phyloP scores from a whole-genome alignment of 2,797 vertebrate genomes.

The Sebastes umbrosus region DNA sequence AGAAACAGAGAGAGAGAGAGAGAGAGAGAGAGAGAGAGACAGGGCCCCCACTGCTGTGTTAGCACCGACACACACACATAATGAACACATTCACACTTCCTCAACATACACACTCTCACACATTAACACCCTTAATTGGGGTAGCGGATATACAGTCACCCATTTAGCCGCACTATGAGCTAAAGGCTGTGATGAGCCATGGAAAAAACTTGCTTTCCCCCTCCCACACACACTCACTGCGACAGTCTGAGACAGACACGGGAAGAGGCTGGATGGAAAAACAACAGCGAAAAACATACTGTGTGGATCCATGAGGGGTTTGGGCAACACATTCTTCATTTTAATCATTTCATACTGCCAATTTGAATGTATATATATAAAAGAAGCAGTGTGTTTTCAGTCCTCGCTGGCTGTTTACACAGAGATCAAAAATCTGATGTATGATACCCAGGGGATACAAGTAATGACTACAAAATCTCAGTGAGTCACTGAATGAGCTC shows the following conservation, averaged over 20 bases:
- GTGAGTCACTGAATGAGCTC: slow-evolving; percentile 22
- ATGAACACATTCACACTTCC: slow-evolving; percentile 42
- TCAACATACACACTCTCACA: slow-evolving; percentile 58
- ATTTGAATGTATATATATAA: slow-evolving; percentile 14
- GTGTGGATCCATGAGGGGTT: slow-evolving; percentile 29
- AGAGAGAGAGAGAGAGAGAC: neutral
- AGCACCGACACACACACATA: slow-evolving; percentile 30
- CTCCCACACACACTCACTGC: slow-evolving; percentile 73
- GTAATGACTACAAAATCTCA: slow-evolving; percentile 6
- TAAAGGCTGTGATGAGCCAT: slow-evolving; percentile 67
- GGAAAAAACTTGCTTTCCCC: slow-evolving; percentile 61
- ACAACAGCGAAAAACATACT: slow-evolving; percentile 56
- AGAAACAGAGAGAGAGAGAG: neutral
- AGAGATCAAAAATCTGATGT: slow-evolving; percentile 18
- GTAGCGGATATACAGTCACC: slow-evolving; percentile 71
- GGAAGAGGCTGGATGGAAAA: slow-evolving; percentile 58
- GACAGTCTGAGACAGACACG: slow-evolving; percentile 68
- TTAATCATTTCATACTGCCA: slow-evolving; percentile 12
- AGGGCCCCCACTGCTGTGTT: slow-evolving; percentile 22
- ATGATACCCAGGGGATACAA: neutral
- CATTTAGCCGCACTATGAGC: slow-evolving; percentile 69
- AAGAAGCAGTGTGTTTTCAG: slow-evolving; percentile 8
- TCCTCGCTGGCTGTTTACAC: slow-evolving; percentile 9
- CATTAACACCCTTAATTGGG: slow-evolving; percentile 78
- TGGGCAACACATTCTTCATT: slow-evolving; percentile 17